Conservation (phyloP, 1,140 invertebrate genomes). For the Saccostrea echinata region DNA sequence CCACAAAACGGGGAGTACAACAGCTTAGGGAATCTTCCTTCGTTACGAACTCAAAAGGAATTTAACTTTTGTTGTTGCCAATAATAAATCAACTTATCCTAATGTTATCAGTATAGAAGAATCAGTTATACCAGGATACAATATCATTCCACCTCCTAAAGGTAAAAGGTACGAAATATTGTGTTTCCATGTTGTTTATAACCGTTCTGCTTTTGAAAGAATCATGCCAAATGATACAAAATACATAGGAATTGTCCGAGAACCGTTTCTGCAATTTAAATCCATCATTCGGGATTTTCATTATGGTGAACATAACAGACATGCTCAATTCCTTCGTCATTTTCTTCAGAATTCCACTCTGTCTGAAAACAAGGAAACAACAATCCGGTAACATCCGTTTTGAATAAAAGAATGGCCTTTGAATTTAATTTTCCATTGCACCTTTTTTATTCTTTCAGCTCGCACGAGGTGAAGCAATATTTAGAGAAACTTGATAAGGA, state of each 20-base stretch:
- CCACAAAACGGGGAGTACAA: conserved; percentile 80
- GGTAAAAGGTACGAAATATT: conserved; percentile 61
- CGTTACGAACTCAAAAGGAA: conserved; percentile 78
- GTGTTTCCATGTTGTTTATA: conserved; percentile 63
- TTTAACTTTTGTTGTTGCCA: conserved; percentile 19
- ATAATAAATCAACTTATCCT: conserved; percentile 41
- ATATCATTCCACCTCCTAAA: conserved; percentile 54
- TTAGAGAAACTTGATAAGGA: conserved; percentile 50
- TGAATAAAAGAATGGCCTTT: conserved; percentile 64
- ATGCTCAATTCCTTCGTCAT: background rate
- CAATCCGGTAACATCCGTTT: conserved; percentile 43
- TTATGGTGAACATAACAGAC: conserved; percentile 47
- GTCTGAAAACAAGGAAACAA: conserved; percentile 40
- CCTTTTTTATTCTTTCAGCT: conserved; percentile 48
- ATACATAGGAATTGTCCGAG: conserved; percentile 63
- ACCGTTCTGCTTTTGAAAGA: conserved; percentile 53
- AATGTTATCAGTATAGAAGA: conserved; percentile 54
- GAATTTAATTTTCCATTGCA: conserved; percentile 61
- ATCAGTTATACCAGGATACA: conserved; percentile 39
- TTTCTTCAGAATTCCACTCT: background rate
- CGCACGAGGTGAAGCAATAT: conserved; percentile 51
- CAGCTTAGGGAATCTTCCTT: conserved; percentile 81
- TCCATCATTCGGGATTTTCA: conserved; percentile 60
- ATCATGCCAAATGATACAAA: conserved; percentile 59
- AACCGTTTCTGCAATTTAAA: conserved; percentile 60